Base-by-base conservation (phyloP, 92 coral and sea anemone species). In the Paragorgia papillata region DNA sequence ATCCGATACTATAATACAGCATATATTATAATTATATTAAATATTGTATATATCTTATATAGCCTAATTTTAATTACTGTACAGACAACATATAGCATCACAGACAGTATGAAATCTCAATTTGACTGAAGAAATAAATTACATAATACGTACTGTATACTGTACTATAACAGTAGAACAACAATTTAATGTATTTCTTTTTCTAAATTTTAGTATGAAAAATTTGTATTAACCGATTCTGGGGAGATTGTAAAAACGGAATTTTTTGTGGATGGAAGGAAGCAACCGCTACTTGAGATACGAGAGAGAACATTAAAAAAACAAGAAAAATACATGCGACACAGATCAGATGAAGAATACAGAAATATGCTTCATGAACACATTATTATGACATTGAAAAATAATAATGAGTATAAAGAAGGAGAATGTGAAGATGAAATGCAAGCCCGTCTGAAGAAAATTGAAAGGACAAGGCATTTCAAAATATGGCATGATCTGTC, bases 401-500 rank as follows among this genome's bases (percentile, higher is more conserved):
- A 61, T 5, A 13, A 1, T 2, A 66, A 66, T 37, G 57, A 66
- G 56, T 37, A 20, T 34, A 25, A 34, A 9, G 67, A 61, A 3
- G 67, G 40, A 61, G 67, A 61, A 27, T 25, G 40, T 9, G 5
- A 5, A 67, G 55, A 41, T 44, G 39, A 76, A 14, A 83, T 83
- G 87, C 34, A 66, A 49, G 41, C 66, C 9, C 63, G 71, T 31
- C 31, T 77, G 29, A 69, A 67, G 43, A 83, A n/a, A n/a, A n/a
- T n/a, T n/a, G n/a, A n/a, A n/a, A n/a, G n/a, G n/a, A n/a, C n/a
- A n/a, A n/a, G n/a, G n/a, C n/a, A n/a, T n/a, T n/a, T n/a, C n/a
- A n/a, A n/a, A n/a, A n/a, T n/a, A n/a, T n/a, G n/a, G n/a, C 87
- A 83, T 69, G 83, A 83, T 65, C 80, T 78, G 32, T 84, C 83